These are phyloP conservation scores for Drosophila insularis DNA, from an alignment of 1,140 invertebrate genomes.

Conservation along the genomic window DNA sequence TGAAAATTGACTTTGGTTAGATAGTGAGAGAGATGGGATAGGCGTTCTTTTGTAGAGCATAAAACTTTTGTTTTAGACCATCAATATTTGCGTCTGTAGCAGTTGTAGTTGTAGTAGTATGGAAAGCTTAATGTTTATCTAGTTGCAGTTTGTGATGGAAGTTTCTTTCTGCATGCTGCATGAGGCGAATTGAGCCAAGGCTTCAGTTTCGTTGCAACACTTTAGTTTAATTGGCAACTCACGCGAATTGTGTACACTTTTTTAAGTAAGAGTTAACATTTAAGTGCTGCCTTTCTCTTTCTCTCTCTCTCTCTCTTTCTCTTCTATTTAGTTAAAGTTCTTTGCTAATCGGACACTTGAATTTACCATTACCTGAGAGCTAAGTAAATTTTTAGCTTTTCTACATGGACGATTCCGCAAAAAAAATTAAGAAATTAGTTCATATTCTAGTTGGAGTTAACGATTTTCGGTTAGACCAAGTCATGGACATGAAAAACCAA, in stretches of 20 bases:
- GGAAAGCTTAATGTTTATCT: constrained; percentile 49
- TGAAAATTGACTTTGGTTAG: constrained; percentile 70
- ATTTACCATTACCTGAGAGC: constrained; percentile 48
- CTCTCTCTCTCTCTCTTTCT: constrained; percentile 9
- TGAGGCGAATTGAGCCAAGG: constrained; percentile 33
- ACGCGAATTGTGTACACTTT: constrained; percentile 68
- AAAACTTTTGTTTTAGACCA: constrained; percentile 76
- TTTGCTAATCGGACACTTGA: constrained; percentile 69
- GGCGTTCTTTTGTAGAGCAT: constrained; percentile 54
- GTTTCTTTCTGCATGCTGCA: constrained; percentile 54
- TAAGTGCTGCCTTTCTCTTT: constrained; percentile 31
- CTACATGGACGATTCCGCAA: neutral
- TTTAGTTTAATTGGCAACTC: constrained; percentile 73
- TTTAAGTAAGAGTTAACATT: constrained; percentile 79
- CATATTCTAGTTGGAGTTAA: constrained; percentile 27
- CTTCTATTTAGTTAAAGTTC: constrained; percentile 16
- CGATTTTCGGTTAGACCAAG: constrained; percentile 12
- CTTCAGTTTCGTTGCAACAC: constrained; percentile 45
- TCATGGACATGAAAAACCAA: constrained; percentile 56
- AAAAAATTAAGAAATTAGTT: neutral
- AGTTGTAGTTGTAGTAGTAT: constrained; percentile 32
- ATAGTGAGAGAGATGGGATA: constrained; percentile 15
- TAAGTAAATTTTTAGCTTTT: constrained; percentile 28
- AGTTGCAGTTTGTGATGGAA: constrained; percentile 57
- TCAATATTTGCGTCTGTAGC: constrained; percentile 68